Evolutionary conservation across 2,113 vertebrate genomes (phyloP).

Genomic region (Toxotes chatareus): DNA sequence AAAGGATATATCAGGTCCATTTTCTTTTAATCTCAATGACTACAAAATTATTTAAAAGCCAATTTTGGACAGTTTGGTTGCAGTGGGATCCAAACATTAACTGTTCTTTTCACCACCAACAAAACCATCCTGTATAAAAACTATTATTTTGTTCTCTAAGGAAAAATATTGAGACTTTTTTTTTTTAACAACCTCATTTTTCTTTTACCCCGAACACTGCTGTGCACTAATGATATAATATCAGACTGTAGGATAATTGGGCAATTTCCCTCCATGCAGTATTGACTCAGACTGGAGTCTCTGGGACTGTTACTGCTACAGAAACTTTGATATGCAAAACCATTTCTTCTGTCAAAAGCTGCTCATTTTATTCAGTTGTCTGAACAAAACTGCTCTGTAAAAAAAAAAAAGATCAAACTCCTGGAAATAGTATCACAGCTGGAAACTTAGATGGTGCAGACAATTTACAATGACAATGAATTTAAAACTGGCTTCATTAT

Average conservation of each 20-base stretch:
- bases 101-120: neutral
- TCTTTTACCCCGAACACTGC: neutral
- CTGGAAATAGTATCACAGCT: constrained; percentile 2
- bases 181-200: neutral
- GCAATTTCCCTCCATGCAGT: neutral
- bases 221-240: constrained; percentile 25
- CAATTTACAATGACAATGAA: neutral
- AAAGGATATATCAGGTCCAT: neutral
- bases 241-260: constrained; percentile 28
- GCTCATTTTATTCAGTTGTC: constrained; percentile 6
- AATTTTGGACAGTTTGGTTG: neutral
- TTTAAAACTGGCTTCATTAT: constrained; percentile 19
- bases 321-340: constrained; percentile 43
- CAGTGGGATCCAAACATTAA: neutral
- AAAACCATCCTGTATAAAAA: neutral
- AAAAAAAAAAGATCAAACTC: constrained; percentile 26
- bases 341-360: constrained; percentile 13
- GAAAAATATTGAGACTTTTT: neutral
- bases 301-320: constrained; percentile 2
- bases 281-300: constrained; percentile 17
- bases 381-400: neutral
- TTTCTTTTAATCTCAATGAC: neutral
- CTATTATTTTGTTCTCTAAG: neutral
- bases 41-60: neutral
- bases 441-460: constrained; percentile 6